These are phyloP conservation scores for Amphilophus citrinellus DNA, from an alignment of 2,113 vertebrate species.

Conservation along the genomic window DNA sequence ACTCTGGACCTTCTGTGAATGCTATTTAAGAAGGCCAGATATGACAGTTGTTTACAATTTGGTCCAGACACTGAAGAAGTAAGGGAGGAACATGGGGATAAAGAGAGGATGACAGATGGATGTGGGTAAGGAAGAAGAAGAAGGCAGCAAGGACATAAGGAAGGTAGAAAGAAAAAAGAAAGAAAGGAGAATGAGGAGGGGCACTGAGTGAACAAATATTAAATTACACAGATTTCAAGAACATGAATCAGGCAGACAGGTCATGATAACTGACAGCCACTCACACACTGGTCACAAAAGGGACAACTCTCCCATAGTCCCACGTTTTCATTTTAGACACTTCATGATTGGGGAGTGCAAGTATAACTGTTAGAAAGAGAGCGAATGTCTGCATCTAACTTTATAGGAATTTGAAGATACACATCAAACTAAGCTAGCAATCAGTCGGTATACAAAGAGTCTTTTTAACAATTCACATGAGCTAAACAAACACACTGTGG, in stretches of 20 bases:
- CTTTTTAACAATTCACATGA: neutral
- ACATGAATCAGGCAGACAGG: conserved; percentile 41
- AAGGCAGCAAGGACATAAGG: neutral
- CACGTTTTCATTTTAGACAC: neutral
- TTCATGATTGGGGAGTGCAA: neutral
- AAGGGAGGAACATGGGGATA: conserved; percentile 7
- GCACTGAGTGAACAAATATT: conserved; percentile 34
- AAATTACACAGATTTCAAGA: conserved; percentile 24
- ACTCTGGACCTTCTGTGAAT: conserved; percentile 53
- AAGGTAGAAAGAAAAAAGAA: neutral
- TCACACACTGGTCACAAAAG: neutral
- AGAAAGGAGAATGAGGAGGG: neutral
- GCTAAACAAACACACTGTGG: neutral
- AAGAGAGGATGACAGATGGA: conserved; percentile 25
- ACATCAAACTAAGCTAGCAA: neutral
- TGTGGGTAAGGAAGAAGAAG: neutral
- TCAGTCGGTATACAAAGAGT: neutral
- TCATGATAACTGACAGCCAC: conserved; percentile 8
- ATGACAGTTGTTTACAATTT: conserved; percentile 80
- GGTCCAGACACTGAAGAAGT: conserved; percentile 54
- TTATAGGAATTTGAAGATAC: neutral
- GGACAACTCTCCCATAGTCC: neutral
- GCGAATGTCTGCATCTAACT: neutral
- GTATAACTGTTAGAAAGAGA: neutral
- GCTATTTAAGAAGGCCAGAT: conserved; percentile 76